phyloP scores from a whole-genome alignment of 2,888 invertebrate species.

The Thera britannica region DNA sequence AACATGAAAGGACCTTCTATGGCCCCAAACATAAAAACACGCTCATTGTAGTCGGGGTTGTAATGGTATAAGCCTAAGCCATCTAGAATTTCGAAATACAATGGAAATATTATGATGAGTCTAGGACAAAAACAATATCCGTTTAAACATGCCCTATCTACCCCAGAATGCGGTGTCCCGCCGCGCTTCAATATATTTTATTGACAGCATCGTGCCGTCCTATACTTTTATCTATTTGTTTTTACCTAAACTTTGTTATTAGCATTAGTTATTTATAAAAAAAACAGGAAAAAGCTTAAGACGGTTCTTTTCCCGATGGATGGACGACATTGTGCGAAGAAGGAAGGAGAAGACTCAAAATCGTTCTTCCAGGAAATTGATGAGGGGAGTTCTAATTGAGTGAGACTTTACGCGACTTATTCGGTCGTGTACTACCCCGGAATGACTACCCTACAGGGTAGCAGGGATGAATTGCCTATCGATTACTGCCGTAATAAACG shows the following conservation, averaged over 20 bases:
- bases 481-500: constrained; percentile 39
- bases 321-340: too few species aligned
- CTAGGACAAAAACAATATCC: not conserved
- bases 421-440: not conserved
- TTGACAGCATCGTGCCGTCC: constrained; percentile 23
- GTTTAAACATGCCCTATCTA: constrained; percentile 15
- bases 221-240: constrained; percentile 19
- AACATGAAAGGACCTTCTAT: too few species aligned
- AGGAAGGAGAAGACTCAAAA: too few species aligned
- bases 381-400: too few species aligned
- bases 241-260: constrained; percentile 5
- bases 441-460: constrained; percentile 33
- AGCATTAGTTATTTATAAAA: constrained; percentile 5
- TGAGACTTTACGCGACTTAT: not conserved
- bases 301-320: too few species aligned
- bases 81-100: not conserved
- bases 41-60: too few species aligned
- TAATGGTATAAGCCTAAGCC: not conserved
- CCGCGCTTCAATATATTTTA: constrained; percentile 29
- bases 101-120: not conserved
- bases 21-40: too few species aligned
- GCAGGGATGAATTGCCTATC: constrained; percentile 39
- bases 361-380: not conserved
- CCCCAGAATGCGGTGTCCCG: constrained; percentile 22
- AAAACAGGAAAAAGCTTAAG: too few species aligned